A percentile compares a stretch with the other conserved stretches of the same genome.
Evolutionary conservation across 2,888 invertebrate species (phyloP).

Genomic region (Tetragnatha montana): DNA sequence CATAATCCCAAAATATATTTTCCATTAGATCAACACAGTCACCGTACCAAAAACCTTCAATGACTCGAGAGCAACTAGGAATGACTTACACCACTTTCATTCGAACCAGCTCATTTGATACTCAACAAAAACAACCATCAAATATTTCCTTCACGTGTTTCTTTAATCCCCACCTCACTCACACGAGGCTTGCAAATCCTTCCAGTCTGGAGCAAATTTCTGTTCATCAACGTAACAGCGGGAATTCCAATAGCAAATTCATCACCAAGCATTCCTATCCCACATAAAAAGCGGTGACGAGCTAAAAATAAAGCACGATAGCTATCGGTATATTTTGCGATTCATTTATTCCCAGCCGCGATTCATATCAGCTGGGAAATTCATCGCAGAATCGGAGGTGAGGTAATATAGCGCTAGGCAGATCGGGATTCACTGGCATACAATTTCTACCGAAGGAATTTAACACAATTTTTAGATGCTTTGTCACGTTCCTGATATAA

Average conservation of each 20-base stretch:
- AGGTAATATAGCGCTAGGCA: conserved; percentile 9
- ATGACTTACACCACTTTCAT: too few species aligned
- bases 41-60: too few species aligned
- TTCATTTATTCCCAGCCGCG: conserved; percentile 19
- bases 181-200: too few species aligned
- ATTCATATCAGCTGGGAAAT: conserved; percentile 13
- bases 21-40: too few species aligned
- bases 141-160: too few species aligned
- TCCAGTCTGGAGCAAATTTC: not conserved
- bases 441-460: conserved; percentile 48
- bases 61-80: too few species aligned
- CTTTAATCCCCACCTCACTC: too few species aligned
- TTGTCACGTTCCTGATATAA: conserved; percentile 56
- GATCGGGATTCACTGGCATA: conserved; percentile 44
- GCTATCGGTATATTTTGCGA: not conserved
- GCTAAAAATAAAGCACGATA: conserved; percentile 15
- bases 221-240: conserved; percentile 2
- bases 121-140: too few species aligned
- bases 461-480: conserved; percentile 53
- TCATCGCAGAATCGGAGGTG: not conserved
- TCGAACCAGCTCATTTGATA: too few species aligned
- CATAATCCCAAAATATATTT: too few species aligned
- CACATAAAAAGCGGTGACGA: not conserved
- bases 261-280: not conserved
- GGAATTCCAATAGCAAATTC: not conserved